Evolutionary conservation across 2,888 invertebrate genomes (phyloP).

Genomic region (Cremastinae sp.): DNA sequence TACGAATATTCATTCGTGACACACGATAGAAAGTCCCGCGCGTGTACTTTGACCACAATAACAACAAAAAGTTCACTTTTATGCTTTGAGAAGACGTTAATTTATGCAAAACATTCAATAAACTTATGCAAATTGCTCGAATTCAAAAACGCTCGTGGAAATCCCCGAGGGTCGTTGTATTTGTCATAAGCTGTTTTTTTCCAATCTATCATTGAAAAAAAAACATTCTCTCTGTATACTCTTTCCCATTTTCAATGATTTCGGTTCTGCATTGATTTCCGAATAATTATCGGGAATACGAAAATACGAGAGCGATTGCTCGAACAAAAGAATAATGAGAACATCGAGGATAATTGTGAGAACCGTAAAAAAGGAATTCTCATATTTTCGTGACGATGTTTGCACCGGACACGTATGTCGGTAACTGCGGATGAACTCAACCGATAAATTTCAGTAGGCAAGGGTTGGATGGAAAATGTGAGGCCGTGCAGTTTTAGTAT

Average conservation of each 20-base stretch:
- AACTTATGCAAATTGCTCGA: constrained; percentile 58
- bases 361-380: too few relatives aligned
- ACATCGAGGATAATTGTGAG: too few relatives aligned
- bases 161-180: neutral
- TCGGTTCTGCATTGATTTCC: too few relatives aligned
- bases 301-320: too few relatives aligned
- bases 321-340: too few relatives aligned
- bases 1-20: constrained; percentile 19
- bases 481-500: constrained; percentile 35
- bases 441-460: constrained; percentile 2
- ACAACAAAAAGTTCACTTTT: neutral
- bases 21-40: neutral
- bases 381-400: neutral
- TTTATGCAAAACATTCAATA: constrained; percentile 55
- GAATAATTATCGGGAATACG: neutral
- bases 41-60: neutral
- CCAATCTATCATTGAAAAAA: neutral
- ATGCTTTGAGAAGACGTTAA: constrained; percentile 37
- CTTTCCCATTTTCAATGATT: too few relatives aligned
- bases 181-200: constrained; percentile 16
- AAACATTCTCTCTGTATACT: neutral
- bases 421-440: neutral
- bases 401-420: neutral
- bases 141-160: constrained; percentile 10
- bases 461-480: constrained; percentile 17